A percentile compares a stretch with the other conserved stretches of the same genome.
Evolutionary conservation across 2,888 invertebrate species (phyloP).

Genomic region (Stenolophus ochropezus): DNA sequence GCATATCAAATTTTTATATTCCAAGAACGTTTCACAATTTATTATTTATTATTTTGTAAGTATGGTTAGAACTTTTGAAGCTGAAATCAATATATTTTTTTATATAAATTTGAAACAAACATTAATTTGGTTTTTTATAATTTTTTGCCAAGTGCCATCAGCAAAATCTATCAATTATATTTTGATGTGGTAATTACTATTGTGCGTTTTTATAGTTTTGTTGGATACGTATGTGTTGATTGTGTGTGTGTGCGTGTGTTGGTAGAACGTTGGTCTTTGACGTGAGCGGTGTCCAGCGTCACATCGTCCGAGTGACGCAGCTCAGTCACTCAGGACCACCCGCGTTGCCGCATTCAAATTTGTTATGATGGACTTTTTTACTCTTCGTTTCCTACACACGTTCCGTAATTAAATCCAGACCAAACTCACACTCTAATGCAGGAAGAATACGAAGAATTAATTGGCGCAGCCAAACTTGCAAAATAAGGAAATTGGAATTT

Average conservation of each 20-base stretch:
- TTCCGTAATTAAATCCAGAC: slow-evolving; percentile 23
- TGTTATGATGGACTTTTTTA: slow-evolving; percentile 52
- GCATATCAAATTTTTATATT: too few relatives aligned
- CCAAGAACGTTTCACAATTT: too few relatives aligned
- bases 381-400: slow-evolving; percentile 23
- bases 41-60: too few relatives aligned
- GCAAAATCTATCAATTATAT: too few relatives aligned
- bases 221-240: not conserved
- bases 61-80: too few relatives aligned
- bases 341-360: slow-evolving; percentile 55
- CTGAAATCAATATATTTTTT: too few relatives aligned
- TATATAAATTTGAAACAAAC: too few relatives aligned
- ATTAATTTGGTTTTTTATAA: too few relatives aligned
- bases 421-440: not conserved
- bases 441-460: not conserved
- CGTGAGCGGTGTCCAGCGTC: not conserved
- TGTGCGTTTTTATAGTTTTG: not conserved
- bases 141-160: too few relatives aligned
- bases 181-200: not conserved
- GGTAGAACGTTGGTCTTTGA: not conserved
- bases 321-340: slow-evolving; percentile 35
- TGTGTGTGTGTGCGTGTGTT: not conserved
- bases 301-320: not conserved
- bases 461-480: too few relatives aligned
- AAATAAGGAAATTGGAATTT: too few relatives aligned